Evolutionary conservation across 2,888 invertebrate genomes (phyloP), one percentile per base, ranked within the genome.

Genomic region (Odiellus spinosus): DNA sequence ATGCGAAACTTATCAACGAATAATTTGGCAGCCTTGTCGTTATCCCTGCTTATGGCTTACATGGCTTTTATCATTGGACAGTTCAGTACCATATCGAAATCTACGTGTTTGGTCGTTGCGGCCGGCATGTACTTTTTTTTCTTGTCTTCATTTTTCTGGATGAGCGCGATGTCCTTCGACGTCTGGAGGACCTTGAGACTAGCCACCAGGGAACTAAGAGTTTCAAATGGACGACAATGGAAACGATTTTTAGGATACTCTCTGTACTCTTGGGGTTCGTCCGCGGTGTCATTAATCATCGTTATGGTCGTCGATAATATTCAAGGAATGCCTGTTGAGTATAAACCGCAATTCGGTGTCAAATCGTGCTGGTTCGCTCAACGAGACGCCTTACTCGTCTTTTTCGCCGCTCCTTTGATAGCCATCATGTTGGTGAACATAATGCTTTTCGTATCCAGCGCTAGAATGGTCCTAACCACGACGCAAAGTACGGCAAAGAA

Each of bases 1-100:
- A 59, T 73, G 39, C 62, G 69, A 38, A 73, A 72, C 55, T 60
- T 70, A 32, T 70, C 71, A 3, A 73, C 72, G 15, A 70, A 69
- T 55, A 71, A 71, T 54, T 55, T 73, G 40, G 68, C 71, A n/a
- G 68, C 70, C n/a, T 61, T 72, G 11, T 67, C 68, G 42, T 55
- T 66, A 15, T 63, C 71, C 0, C 61, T 73, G 10, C 61, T 73
- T 45, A 55, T 66, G 6, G 71, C 70, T 1, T 71, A 73, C 58
- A 53, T 61, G n/a, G 59, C 65, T 38, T 71, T 72, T 59, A 61
- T 69, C 48, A 59, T 63, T 15, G 63, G 66, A 26, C 65, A 67
- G 44, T 60, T 67, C 46, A 42, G 47, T 19, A 17, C 38, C 12
- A 34, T 49, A 3, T 38, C 38, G 17, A 18, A 15, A 11, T 12